phyloP scores from a whole-genome alignment of 23 tunicate genomes.

The Clavelina lepadiformis region DNA sequence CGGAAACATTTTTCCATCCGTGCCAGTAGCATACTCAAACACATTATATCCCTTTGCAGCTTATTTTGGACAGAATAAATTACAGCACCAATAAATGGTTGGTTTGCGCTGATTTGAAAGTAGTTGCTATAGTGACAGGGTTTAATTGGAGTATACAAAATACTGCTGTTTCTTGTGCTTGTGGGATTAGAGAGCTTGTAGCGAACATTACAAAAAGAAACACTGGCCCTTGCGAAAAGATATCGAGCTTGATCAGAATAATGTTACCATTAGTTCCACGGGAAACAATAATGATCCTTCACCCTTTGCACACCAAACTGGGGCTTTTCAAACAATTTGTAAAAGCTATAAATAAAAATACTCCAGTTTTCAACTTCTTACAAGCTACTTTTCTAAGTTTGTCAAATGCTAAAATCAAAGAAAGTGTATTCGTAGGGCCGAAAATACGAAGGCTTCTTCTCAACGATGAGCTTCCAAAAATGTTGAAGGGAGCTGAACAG shows the following conservation, averaged over 20 bases:
- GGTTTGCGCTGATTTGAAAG: conserved; percentile 9
- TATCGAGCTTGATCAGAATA: no score
- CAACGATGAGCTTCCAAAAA: conserved; percentile 3
- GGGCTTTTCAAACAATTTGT: conserved; percentile 12
- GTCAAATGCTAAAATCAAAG: conserved; percentile 13
- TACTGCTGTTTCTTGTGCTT: no score
- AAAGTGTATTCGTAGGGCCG: background rate
- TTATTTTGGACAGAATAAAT: conserved; percentile 9
- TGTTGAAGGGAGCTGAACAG: conserved; percentile 19
- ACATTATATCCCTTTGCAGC: conserved; percentile 5
- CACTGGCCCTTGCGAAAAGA: no score
- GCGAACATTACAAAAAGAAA: no score
- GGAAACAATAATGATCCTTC: no score
- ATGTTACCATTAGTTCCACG: no score
- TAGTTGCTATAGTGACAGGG: conserved; percentile 16
- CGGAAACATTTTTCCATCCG: conserved; percentile 9
- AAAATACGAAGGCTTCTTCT: background rate
- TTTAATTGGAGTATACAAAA: conserved; percentile 7
- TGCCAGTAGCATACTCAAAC: conserved; percentile 7
- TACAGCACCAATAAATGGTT: conserved; percentile 8
- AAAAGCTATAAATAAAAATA: background rate
- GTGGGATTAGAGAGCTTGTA: no score
- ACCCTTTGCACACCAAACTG: conserved; percentile 9
- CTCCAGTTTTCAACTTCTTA: conserved; percentile 12
- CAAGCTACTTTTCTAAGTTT: conserved; percentile 9